phyloP scores from a whole-genome alignment of 2,797 vertebrate species.

The Myoxocephalus aenaeus region DNA sequence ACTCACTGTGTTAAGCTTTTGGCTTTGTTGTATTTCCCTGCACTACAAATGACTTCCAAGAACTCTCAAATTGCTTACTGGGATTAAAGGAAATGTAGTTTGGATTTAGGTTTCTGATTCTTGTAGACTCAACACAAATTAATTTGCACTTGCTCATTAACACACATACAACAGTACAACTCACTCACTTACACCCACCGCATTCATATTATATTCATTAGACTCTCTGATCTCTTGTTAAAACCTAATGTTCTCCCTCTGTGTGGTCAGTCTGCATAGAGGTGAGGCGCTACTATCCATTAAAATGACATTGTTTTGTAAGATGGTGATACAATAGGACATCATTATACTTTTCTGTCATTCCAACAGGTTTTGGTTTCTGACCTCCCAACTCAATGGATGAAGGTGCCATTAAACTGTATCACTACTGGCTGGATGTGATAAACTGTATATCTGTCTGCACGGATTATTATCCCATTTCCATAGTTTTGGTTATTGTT shows the following conservation, averaged over 20 bases:
- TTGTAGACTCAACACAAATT: constrained; percentile 31
- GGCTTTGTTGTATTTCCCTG: constrained; percentile 66
- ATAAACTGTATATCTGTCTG: background rate
- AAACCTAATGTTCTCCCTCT: constrained; percentile 5
- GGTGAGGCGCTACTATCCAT: background rate
- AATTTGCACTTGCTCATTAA: constrained; percentile 22
- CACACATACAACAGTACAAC: background rate
- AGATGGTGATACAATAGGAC: background rate
- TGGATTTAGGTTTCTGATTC: constrained; percentile 59
- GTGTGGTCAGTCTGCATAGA: background rate
- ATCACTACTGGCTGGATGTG: background rate
- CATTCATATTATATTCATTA: constrained; percentile 13
- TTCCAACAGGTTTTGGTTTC: constrained; percentile 12
- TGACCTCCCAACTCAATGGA: background rate
- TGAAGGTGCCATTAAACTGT: background rate
- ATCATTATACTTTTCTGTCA: background rate
- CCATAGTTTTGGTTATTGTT: background rate
- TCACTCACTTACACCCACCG: background rate
- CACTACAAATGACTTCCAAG: constrained; percentile 68
- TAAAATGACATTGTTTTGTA: background rate
- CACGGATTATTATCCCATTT: too few relatives aligned
- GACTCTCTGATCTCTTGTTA: constrained; percentile 1
- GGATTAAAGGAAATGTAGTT: constrained; percentile 74
- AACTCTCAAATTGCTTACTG: constrained; percentile 61
- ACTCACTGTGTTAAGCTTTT: constrained; percentile 56